Percentiles rank a stretch among this genome's conserved stretches.
Conservation (phyloP, 2,113 vertebrate genomes). For the Cyprinodon variegatus region DNA sequence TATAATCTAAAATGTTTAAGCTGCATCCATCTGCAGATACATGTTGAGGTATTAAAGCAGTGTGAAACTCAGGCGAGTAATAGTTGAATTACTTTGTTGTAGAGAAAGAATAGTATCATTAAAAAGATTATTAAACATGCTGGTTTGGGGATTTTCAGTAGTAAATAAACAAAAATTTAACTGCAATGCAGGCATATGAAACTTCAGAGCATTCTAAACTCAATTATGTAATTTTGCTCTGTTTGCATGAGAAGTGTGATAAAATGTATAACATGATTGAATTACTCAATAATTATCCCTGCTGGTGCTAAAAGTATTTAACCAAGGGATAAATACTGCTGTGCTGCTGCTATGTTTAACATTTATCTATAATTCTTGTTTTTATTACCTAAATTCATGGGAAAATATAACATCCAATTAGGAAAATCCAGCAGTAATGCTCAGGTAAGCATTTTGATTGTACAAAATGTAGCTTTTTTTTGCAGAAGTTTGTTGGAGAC, state of each 20-base stretch:
- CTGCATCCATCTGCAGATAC: constrained; percentile 38
- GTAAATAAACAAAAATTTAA: neutral
- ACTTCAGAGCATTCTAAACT: neutral
- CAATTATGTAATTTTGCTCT: neutral
- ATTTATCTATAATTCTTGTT: neutral
- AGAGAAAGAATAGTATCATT: constrained; percentile 2
- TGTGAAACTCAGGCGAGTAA: constrained; percentile 46
- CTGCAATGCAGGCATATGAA: neutral
- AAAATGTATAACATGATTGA: neutral
- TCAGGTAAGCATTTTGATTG: no score
- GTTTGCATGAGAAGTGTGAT: neutral
- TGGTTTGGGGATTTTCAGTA: neutral
- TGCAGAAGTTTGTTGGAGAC: neutral
- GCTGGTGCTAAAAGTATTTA: neutral
- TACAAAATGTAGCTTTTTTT: neutral
- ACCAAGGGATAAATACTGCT: neutral
- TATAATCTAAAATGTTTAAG: constrained; percentile 46
- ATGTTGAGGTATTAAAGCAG: constrained; percentile 30
- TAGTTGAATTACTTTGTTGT: neutral
- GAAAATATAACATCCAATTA: neutral
- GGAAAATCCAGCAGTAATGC: neutral
- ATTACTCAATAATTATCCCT: neutral
- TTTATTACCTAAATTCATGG: neutral
- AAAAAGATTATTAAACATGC: neutral
- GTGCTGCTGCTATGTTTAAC: neutral